These are phyloP conservation scores for Manis crassicaudata DNA, from an alignment of 2,797 vertebrate genomes.

Conservation along the genomic window DNA sequence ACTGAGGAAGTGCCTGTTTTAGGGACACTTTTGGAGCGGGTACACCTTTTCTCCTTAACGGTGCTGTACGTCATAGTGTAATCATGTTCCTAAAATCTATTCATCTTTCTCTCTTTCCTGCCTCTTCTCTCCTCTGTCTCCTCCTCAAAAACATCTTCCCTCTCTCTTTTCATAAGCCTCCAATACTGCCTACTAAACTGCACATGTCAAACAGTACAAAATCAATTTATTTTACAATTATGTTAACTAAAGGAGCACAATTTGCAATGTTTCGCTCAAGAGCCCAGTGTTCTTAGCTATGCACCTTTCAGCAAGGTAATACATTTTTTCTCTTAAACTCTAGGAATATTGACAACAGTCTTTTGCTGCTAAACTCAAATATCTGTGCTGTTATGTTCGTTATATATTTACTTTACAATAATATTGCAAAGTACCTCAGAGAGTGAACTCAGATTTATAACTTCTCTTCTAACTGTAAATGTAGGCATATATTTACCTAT, in stretches of 20 bases:
- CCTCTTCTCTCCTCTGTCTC: neutral
- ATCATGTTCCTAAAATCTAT: neutral
- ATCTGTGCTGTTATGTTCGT: neutral
- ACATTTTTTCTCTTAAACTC: neutral
- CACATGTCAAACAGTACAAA: neutral
- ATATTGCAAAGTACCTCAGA: slow-evolving; percentile 64
- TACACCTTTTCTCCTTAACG: neutral
- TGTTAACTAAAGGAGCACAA: neutral
- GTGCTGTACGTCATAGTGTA: neutral
- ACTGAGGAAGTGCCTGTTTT: neutral
- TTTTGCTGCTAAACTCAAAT: neutral
- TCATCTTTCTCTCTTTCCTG: neutral
- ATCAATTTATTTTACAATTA: neutral
- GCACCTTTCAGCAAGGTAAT: neutral
- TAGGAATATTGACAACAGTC: neutral
- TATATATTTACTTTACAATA: neutral
- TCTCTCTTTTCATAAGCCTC: neutral
- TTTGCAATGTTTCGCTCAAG: neutral
- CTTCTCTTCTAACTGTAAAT: slow-evolving; percentile 68
- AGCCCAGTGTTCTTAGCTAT: neutral
- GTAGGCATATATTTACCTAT: slow-evolving; percentile 56
- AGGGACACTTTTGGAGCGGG: neutral
- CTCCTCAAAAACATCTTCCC: neutral
- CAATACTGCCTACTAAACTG: neutral
- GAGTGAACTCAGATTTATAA: slow-evolving; percentile 59